These are phyloP conservation scores for Hypotaenidia okinawae DNA, from an alignment of 2,797 vertebrate genomes.

Conservation along the genomic window DNA sequence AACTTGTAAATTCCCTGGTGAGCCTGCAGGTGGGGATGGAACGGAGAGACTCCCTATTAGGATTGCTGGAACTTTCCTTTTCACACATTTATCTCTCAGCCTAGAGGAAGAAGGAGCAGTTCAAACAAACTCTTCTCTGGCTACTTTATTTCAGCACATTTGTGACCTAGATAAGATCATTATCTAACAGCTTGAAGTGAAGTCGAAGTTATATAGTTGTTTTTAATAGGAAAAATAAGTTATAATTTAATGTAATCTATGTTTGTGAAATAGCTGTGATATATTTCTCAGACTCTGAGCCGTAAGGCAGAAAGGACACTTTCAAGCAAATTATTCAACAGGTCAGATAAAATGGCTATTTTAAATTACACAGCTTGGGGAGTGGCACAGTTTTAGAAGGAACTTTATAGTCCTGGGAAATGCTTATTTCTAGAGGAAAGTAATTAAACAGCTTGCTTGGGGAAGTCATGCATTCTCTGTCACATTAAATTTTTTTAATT, in stretches of 20 bases:
- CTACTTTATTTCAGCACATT: slow-evolving; percentile 40
- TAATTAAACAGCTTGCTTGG: not conserved
- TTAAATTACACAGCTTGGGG: slow-evolving; percentile 22
- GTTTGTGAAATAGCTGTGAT: slow-evolving; percentile 40
- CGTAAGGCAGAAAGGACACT: not conserved
- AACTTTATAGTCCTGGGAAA: not conserved
- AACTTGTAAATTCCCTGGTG: slow-evolving; percentile 4
- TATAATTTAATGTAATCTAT: slow-evolving; percentile 57
- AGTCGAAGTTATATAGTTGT: slow-evolving; percentile 31
- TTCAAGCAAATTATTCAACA: slow-evolving; percentile 40
- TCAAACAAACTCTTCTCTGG: slow-evolving; percentile 53
- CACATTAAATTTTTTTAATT: not conserved
- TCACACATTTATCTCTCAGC: slow-evolving; percentile 29
- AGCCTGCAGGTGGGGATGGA: slow-evolving; percentile 40
- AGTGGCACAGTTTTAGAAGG: not conserved
- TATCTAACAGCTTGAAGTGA: slow-evolving; percentile 57
- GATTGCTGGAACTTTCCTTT: slow-evolving; percentile 44
- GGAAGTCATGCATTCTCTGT: not conserved
- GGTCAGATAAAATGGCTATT: slow-evolving; percentile 39
- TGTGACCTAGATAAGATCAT: slow-evolving; percentile 55
- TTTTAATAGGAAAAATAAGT: slow-evolving; percentile 46
- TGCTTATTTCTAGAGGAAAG: not conserved
- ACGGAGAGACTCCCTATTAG: not conserved
- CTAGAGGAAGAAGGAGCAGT: slow-evolving; percentile 55
- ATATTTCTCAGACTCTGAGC: slow-evolving; percentile 17